Evolutionary conservation across 2,888 invertebrate species (phyloP), one percentile per base, ranked within the genome.

Genomic region (Cremastobaeus sp.): DNA sequence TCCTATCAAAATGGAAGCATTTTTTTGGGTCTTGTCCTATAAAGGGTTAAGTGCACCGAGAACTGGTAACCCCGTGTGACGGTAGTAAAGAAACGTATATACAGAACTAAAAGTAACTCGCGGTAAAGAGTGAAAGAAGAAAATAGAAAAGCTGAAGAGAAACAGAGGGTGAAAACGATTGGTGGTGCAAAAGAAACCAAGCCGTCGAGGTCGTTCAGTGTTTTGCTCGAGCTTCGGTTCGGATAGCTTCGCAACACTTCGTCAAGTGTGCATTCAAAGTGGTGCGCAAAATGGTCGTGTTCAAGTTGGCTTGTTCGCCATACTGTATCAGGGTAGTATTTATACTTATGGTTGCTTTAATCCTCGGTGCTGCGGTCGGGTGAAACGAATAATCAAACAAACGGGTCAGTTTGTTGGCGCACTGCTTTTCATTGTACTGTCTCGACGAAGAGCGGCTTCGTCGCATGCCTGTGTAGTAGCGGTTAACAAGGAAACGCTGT

Each of bases 251-350:
- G 70, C 68, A 76, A 62, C 74, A 74, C 68, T 68, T 70, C 62
- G 70, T 73, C 71, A 74, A 68, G 74, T 76, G 76, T 74, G 71
- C 68, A 74, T 76, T 70, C 70, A 76, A 70, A 72, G 25, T 65
- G 21, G 21, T 37, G 43, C 41, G 28, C 25, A 39, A 54, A 34
- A 11, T 34, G 18, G 35, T 35, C n/a, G n/a, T n/a, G 18, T 52
- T 64, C 15, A 41, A 41, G n/a, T n/a, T n/a, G n/a, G n/a, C 48
- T 50, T 15, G 12, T 50, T 37, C n/a, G 12, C 37, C 39, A 30
- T 5, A 30, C 9, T 32, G 39, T 11, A n/a, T n/a, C n/a, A n/a
- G n/a, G n/a, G n/a, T n/a, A n/a, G n/a, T n/a, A n/a, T n/a, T n/a
- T n/a, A n/a, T n/a, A n/a, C n/a, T n/a, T n/a, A n/a, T n/a, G n/a